These are phyloP conservation scores for Spea multiplicata DNA, from an alignment of 2,113 vertebrate species.

Conservation along the genomic window DNA sequence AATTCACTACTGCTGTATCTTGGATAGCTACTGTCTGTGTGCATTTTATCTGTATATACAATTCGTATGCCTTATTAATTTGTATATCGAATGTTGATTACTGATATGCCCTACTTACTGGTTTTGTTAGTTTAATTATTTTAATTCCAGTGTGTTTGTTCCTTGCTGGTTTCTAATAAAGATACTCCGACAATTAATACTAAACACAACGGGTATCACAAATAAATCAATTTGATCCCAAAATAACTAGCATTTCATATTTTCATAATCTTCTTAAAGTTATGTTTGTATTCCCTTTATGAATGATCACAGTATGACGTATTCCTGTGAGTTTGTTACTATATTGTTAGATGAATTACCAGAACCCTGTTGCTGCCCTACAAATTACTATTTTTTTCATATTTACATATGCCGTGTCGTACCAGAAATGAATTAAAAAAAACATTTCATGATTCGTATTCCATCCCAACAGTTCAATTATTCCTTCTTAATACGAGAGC, in stretches of 20 bases:
- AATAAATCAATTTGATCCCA: conserved; percentile 44
- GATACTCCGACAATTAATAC: conserved; percentile 41
- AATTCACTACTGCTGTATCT: too few species aligned
- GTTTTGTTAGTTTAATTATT: conserved; percentile 25
- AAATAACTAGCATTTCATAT: conserved; percentile 39
- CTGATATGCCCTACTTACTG: conserved; percentile 11
- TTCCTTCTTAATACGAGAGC: conserved; percentile 16
- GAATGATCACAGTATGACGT: conserved; percentile 37
- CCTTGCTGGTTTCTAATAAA: conserved; percentile 48
- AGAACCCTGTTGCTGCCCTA: conserved; percentile 11
- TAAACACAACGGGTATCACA: conserved; percentile 36
- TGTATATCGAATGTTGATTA: conserved; percentile 3
- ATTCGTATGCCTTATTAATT: too few species aligned
- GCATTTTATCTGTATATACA: too few species aligned
- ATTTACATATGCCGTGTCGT: conserved; percentile 19
- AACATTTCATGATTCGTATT: not conserved
- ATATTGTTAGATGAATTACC: conserved; percentile 31
- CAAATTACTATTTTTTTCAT: conserved; percentile 28
- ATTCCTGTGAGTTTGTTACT: conserved; percentile 32
- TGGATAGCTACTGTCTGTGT: too few species aligned
- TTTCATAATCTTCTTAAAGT: conserved; percentile 48
- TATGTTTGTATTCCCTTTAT: conserved; percentile 44
- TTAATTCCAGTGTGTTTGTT: conserved; percentile 9
- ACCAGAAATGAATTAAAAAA: conserved; percentile 22
- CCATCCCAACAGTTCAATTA: conserved; percentile 26